Evolutionary conservation across 2,888 invertebrate genomes (phyloP).

Genomic region (Monoplex corrugatus): DNA sequence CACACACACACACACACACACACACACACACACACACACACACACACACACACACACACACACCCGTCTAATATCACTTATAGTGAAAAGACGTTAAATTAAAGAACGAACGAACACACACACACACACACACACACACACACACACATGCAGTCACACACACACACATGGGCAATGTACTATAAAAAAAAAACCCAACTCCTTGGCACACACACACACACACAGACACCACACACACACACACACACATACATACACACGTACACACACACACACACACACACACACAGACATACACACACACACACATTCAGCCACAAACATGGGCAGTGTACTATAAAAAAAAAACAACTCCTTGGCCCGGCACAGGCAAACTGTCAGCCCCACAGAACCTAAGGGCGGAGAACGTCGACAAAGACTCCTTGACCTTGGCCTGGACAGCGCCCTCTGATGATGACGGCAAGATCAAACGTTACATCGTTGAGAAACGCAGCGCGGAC

Average conservation of each 20-base stretch:
- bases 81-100: too few species aligned
- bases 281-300: not conserved
- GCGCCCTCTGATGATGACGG: constrained; percentile 78
- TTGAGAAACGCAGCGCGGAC: constrained; percentile 84
- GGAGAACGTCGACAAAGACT: constrained; percentile 73
- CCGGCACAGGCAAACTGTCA: constrained; percentile 64
- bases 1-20: constrained; percentile 15
- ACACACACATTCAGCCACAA: not conserved
- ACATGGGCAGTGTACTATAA: too few species aligned
- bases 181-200: too few species aligned
- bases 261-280: not conserved
- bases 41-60: not conserved
- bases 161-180: not conserved
- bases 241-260: not conserved
- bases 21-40: not conserved
- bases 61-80: too few species aligned
- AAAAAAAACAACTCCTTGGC: not conserved
- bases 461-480: constrained; percentile 77
- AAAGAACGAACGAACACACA: too few species aligned
- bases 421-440: constrained; percentile 76
- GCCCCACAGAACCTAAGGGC: constrained; percentile 72
- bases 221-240: not conserved
- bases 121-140: not conserved
- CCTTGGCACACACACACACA: not conserved
- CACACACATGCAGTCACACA: not conserved